These are phyloP conservation scores for Nycticorax nycticorax DNA, from an alignment of 2,113 vertebrate species.

Conservation along the genomic window DNA sequence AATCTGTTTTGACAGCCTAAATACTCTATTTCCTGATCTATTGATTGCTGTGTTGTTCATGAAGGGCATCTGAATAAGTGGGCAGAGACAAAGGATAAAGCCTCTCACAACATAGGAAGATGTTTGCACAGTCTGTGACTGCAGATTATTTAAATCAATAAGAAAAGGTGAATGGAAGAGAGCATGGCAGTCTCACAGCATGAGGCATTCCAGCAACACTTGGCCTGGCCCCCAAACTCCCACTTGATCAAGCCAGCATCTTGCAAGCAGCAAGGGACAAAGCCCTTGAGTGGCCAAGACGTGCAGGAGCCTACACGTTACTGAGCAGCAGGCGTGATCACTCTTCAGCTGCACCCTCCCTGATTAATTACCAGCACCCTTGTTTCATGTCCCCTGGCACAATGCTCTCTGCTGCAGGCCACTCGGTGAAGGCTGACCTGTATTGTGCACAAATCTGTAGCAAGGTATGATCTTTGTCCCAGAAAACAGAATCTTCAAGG, in stretches of 20 bases:
- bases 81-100: not conserved
- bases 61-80: not conserved
- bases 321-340: not conserved
- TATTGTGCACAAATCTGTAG: not conserved
- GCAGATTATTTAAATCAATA: not conserved
- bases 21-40: not conserved
- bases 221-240: not conserved
- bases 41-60: not conserved
- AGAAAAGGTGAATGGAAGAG: not conserved
- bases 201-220: not conserved
- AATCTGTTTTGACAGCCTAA: conserved; percentile 24
- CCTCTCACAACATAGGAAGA: not conserved
- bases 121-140: not conserved
- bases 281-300: not conserved
- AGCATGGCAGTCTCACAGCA: not conserved
- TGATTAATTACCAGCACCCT: not conserved
- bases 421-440: not conserved
- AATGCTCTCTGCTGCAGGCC: not conserved
- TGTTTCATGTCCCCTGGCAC: not conserved
- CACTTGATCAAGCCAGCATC: not conserved
- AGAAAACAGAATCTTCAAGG: not conserved
- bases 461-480: not conserved
- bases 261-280: not conserved
- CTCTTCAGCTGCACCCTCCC: not conserved
- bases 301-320: not conserved